These are phyloP conservation scores for Gibbula magus DNA, from an alignment of 2,888 invertebrate species.

Conservation along the genomic window DNA sequence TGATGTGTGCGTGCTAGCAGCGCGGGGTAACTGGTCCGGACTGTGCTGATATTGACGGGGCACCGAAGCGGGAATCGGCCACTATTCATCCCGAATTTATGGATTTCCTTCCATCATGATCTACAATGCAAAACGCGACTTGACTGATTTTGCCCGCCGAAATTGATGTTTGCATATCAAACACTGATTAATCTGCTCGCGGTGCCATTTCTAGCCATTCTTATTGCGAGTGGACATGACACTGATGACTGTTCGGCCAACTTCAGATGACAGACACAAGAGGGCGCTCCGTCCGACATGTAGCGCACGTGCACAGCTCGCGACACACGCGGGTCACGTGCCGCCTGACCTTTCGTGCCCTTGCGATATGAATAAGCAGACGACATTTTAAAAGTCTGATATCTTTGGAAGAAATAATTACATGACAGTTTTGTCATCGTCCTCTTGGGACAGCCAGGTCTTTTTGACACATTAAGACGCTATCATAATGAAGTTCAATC, in stretches of 20 bases:
- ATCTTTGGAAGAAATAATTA: slow-evolving; percentile 17
- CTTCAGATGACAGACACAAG: not conserved
- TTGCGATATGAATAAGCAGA: slow-evolving; percentile 20
- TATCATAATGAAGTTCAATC: slow-evolving; percentile 14
- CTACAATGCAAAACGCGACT: slow-evolving; percentile 31
- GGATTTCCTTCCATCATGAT: slow-evolving; percentile 29
- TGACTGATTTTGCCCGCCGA: slow-evolving; percentile 35
- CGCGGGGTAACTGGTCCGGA: not conserved
- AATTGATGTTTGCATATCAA: slow-evolving; percentile 43
- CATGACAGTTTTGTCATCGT: slow-evolving; percentile 17
- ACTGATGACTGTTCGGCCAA: not conserved
- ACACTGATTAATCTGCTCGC: slow-evolving; percentile 38
- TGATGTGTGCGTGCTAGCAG: slow-evolving; percentile 10
- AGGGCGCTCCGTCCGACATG: slow-evolving; percentile 5
- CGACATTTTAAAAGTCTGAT: slow-evolving; percentile 7
- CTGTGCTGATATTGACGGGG: not conserved
- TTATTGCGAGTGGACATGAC: slow-evolving; percentile 16
- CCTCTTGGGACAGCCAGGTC: not conserved
- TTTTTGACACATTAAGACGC: not conserved
- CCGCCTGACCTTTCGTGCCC: slow-evolving; percentile 1
- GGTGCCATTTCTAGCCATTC: slow-evolving; percentile 21
- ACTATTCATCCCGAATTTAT: slow-evolving; percentile 28
- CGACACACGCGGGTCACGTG: slow-evolving; percentile 14
- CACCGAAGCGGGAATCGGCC: not conserved
- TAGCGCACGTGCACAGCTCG: slow-evolving; percentile 8